Base-by-base conservation (phyloP, 2,113 vertebrate species). In the Rhea pennata region DNA sequence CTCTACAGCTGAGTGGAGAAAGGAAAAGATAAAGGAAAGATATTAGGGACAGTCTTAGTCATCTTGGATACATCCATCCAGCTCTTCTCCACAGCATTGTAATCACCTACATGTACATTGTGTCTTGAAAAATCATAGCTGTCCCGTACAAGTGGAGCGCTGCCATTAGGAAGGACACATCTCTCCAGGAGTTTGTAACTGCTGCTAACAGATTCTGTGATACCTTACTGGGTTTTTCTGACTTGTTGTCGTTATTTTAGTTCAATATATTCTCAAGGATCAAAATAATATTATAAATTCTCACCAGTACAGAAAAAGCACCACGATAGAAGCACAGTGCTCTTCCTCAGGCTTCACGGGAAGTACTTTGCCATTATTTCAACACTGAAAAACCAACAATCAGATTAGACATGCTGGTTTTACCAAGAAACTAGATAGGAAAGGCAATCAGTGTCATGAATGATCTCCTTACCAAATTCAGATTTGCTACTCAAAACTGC, bases 61-160 rank as follows among this genome's bases (percentile, higher is more conserved):
- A 8, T 4, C 36, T 51, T n/a, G 46, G 17, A 5, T 54, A 6
- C 42, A 22, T n/a, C 54, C 62, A 44, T 6, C 3, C 1, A 80
- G 54, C 19, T 53, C 12, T 69, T 21, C 53, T 17, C 36, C 51
- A 33, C 24, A 6, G 26, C 19, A 9, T 3, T 73, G 22, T 29
- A 56, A 14, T 48, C 46, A 23, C 29, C 29, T 31, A 27, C 0
- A 0, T 15, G 11, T 12, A 15, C 5, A 8, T 3, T 42, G 9
- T 7, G 44, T 69, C 53, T 6, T 6, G 33, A 54, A 67, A 80
- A 79, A 4, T 33, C 46, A 71, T 6, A 27, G 44, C 58, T 14
- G 9, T 10, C 8, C 44, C 26, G 9, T 54, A 1, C 2, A 10
- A 40, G 21, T 3, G 24, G 42, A 24, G 56, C 12, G 19, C 19